Conservation (phyloP, 2,797 vertebrate genomes). For the Podarcis siculus region DNA sequence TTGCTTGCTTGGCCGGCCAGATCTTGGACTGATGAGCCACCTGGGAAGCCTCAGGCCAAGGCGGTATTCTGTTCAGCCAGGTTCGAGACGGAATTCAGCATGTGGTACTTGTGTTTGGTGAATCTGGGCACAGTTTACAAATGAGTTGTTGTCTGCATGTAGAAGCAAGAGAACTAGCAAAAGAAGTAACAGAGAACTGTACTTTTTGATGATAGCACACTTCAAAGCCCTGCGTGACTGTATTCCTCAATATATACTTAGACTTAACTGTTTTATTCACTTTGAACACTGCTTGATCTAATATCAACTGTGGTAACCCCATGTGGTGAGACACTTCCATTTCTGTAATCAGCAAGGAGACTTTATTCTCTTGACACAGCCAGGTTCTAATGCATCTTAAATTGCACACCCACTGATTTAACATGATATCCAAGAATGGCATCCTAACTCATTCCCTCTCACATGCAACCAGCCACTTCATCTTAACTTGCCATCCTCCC, state of each 20-base stretch:
- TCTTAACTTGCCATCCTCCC: neutral
- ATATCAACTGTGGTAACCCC: constrained; percentile 36
- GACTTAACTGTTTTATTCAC: constrained; percentile 30
- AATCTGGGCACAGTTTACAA: neutral
- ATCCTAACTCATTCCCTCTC: constrained; percentile 7
- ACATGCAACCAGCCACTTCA: neutral
- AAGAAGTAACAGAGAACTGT: constrained; percentile 5
- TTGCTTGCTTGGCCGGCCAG: neutral
- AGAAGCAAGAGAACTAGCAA: neutral
- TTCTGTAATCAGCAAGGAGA: constrained; percentile 40
- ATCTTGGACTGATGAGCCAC: neutral
- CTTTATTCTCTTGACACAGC: constrained; percentile 29
- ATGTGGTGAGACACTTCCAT: constrained; percentile 34
- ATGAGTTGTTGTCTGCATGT: neutral
- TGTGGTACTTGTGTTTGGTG: too few species aligned
- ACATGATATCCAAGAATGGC: constrained; percentile 8
- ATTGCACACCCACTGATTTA: constrained; percentile 30
- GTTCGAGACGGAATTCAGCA: neutral
- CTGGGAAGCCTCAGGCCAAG: neutral
- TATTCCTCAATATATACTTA: constrained; percentile 25
- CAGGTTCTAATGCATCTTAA: constrained; percentile 37
- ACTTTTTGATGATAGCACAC: constrained; percentile 9
- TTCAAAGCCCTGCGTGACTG: constrained; percentile 18
- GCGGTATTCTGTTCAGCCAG: neutral
- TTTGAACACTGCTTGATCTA: constrained; percentile 27